These are phyloP conservation scores for Bambusicola thoracicus DNA, from an alignment of 2,113 vertebrate species.

Conservation along the genomic window DNA sequence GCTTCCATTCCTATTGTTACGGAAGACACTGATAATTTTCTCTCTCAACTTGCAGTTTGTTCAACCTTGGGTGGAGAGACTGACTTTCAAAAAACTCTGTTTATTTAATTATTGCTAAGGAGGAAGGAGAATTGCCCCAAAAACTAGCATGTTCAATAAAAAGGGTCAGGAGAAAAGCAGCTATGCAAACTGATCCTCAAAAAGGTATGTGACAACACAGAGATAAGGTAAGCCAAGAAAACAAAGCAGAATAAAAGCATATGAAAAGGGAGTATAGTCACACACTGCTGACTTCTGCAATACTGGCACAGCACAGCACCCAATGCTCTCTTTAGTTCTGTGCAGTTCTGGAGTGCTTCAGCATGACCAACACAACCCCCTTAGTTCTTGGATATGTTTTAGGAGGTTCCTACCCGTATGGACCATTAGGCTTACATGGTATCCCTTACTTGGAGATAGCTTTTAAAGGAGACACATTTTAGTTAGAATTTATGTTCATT, in stretches of 20 bases:
- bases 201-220: not conserved
- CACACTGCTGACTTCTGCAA: not conserved
- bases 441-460: not conserved
- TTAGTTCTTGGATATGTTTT: not conserved
- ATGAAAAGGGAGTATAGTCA: not conserved
- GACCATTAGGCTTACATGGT: not conserved
- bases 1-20: not conserved
- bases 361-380: not conserved
- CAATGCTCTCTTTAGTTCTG: not conserved
- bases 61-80: not conserved
- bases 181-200: not conserved
- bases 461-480: not conserved
- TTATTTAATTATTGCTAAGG: not conserved
- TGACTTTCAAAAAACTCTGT: not conserved
- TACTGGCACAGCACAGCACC: not conserved
- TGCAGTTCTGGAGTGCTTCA: not conserved
- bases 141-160: not conserved
- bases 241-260: not conserved
- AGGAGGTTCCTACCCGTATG: not conserved
- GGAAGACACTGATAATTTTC: not conserved
- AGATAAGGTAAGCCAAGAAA: not conserved
- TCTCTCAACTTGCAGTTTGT: not conserved
- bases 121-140: not conserved
- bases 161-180: not conserved
- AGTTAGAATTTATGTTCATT: not conserved